Evolutionary conservation across 2,113 vertebrate species (phyloP).

Genomic region (Coptodon rendalli): DNA sequence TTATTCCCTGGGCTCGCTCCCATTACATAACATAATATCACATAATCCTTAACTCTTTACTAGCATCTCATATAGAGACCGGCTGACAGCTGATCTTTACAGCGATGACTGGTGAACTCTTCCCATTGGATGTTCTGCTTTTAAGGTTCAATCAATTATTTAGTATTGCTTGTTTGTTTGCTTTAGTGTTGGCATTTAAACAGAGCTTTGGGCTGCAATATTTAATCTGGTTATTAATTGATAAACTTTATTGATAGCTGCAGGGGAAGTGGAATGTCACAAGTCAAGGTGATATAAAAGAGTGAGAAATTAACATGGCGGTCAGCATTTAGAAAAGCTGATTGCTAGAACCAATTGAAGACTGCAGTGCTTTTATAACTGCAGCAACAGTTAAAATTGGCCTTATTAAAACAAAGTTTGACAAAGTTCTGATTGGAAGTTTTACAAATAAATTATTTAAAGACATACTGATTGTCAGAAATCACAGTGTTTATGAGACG

Average conservation of each 20-base stretch:
- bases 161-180: background rate
- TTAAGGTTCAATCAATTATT: background rate
- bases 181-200: background rate
- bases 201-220: background rate
- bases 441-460: background rate
- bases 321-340: background rate
- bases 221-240: background rate
- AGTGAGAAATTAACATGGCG: background rate
- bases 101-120: background rate
- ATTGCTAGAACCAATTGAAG: background rate
- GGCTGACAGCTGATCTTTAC: slow-evolving; percentile 4
- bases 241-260: background rate
- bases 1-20: slow-evolving; percentile 34
- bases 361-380: background rate
- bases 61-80: background rate
- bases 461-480: background rate
- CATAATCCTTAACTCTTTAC: slow-evolving; percentile 27
- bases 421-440: background rate
- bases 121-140: background rate
- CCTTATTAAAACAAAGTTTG: background rate
- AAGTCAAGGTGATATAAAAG: background rate
- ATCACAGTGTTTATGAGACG: background rate
- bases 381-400: background rate
- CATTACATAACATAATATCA: slow-evolving; percentile 25
- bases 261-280: background rate